Conservation (phyloP, 2,888 invertebrate species). For the Leptarthrus brevirostris region DNA sequence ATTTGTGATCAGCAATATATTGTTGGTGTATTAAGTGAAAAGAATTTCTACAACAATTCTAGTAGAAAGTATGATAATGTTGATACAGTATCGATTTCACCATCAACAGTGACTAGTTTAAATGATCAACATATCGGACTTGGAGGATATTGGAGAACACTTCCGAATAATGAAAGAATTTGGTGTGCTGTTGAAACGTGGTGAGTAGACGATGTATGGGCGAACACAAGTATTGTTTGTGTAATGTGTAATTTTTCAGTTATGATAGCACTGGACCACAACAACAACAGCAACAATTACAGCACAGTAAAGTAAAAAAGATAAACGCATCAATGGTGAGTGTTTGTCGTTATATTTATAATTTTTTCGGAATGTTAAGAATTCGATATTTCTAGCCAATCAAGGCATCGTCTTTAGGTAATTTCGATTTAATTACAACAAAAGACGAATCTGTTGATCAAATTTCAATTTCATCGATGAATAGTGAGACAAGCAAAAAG, state of each 20-base stretch:
- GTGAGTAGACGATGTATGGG: constrained; percentile 13
- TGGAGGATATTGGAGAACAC: constrained; percentile 56
- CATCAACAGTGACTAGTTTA: neutral
- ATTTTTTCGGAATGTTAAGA: too few relatives aligned
- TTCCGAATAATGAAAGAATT: constrained; percentile 54
- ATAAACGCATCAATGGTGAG: constrained; percentile 16
- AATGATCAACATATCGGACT: constrained; percentile 52
- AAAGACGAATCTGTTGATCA: constrained; percentile 58
- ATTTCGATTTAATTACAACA: constrained; percentile 55
- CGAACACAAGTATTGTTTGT: too few relatives aligned
- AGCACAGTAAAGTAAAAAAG: constrained; percentile 45
- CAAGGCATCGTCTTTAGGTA: constrained; percentile 56
- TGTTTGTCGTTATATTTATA: too few relatives aligned
- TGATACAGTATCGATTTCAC: constrained; percentile 14
- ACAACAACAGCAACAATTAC: too few relatives aligned
- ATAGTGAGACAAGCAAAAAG: constrained; percentile 62
- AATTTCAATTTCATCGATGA: constrained; percentile 63
- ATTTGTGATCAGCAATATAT: neutral
- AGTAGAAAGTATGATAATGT: constrained; percentile 1
- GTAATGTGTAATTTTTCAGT: constrained; percentile 43
- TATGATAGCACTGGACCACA: constrained; percentile 28
- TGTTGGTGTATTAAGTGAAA: constrained; percentile 3
- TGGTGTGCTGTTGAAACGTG: constrained; percentile 55
- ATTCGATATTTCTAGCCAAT: constrained; percentile 41
- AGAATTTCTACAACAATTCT: constrained; percentile 9